Evolutionary conservation across 1,140 invertebrate genomes (phyloP), one percentile per base, ranked within the genome.

Genomic region (Ylistrum balloti): DNA sequence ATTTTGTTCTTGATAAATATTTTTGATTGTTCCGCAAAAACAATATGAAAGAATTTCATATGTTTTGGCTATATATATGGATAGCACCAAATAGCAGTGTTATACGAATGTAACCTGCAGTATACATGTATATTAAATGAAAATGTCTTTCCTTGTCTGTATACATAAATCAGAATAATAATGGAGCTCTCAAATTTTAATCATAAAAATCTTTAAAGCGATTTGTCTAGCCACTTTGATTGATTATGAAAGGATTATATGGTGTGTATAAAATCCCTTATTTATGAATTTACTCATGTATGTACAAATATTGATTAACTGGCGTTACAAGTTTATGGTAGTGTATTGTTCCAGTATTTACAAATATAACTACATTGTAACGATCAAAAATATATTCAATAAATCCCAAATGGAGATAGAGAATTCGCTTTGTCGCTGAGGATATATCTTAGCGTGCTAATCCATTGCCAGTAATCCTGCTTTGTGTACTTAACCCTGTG

Each of bases 301-400:
- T 74, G 56, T 74, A 74, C 56, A 17, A 74, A 28, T n/a, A 74
- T 74, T 74, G 56, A 74, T 74, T 38, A 38, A 38, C 13, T 74
- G 9, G 56, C 28, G 56, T 74, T n/a, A 74, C 56, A 74, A 17
- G 56, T 74, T 28, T 74, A 74, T n/a, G 22, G 22, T 74, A 28
- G 17, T n/a, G 56, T n/a, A 74, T 74, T n/a, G 56, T 48, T 74
- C 56, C n/a, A 28, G 56, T 74, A 74, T 74, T 74, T 74, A 74
- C 56, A 74, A 28, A 74, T n/a, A n/a, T 74, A 74, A 28, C 56
- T 28, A 74, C 56, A 28, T 0, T 74, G 56, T 74, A 74, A 28
- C 56, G 56, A 74, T 74, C 28, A 74, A 74, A 74, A 2, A 74
- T 17, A 28, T 28, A 74, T n/a, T 28, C 56, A 74, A 74, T 74